These are phyloP conservation scores for Lagodon rhomboides DNA, from an alignment of 2,797 vertebrate genomes.

Conservation along the genomic window DNA sequence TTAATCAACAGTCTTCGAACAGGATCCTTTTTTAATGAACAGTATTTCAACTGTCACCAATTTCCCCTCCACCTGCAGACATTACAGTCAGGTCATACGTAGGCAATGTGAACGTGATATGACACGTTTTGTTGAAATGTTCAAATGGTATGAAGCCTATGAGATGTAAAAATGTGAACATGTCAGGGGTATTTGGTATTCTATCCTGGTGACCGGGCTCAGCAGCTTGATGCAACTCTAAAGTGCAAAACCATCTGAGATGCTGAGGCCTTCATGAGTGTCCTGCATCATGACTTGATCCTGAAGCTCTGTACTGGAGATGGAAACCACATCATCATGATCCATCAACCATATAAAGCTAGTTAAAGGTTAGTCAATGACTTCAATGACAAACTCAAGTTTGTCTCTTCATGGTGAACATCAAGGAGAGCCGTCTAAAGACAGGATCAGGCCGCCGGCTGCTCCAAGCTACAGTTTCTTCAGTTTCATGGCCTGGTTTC, in stretches of 20 bases:
- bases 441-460: background rate
- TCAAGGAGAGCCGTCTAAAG: background rate
- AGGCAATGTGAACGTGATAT: no score
- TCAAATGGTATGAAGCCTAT: no score
- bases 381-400: background rate
- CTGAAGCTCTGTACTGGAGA: background rate
- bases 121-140: no score
- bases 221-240: background rate
- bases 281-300: background rate
- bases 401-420: background rate
- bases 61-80: no score
- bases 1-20: no score
- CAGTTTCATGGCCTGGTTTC: slow-evolving; percentile 35
- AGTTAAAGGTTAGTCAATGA: background rate
- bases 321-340: background rate
- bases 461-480: slow-evolving; percentile 31
- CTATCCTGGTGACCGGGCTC: no score
- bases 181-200: no score
- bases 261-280: background rate
- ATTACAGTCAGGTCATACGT: no score
- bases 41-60: no score
- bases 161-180: no score
- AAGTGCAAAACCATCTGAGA: background rate
- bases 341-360: background rate
- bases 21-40: no score